A percentile compares a stretch with the other conserved stretches of the same genome.
phyloP scores from a whole-genome alignment of 1,140 invertebrate genomes.

The Hycleus cichorii region DNA sequence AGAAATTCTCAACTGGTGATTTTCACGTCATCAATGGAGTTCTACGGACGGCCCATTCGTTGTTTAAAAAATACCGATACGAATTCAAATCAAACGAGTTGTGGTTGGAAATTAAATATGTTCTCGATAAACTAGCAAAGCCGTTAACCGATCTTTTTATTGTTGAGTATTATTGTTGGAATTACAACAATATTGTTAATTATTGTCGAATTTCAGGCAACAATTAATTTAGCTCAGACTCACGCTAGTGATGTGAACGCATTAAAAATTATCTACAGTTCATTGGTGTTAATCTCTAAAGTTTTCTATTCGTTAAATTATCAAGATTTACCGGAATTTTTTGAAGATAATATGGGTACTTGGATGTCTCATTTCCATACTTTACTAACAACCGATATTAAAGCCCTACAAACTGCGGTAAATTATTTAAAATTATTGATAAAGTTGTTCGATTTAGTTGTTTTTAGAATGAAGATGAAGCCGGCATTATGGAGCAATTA shows the following conservation, averaged over 20 bases:
- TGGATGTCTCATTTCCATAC: conserved; percentile 92
- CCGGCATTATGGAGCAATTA: conserved; percentile 83
- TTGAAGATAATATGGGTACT: conserved; percentile 91
- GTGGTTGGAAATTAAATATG: conserved; percentile 96
- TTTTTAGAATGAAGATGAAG: conserved; percentile 72
- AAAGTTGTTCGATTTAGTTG: not conserved
- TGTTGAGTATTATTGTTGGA: conserved; percentile 48
- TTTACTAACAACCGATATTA: conserved; percentile 71
- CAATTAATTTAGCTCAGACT: conserved; percentile 71
- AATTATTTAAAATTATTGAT: conserved; percentile 27
- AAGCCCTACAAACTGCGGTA: conserved; percentile 59
- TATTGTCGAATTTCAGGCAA: conserved; percentile 53
- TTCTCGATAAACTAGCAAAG: conserved; percentile 86
- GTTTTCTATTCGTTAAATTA: conserved; percentile 95
- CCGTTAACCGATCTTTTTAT: conserved; percentile 85
- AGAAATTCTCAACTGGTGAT: conserved; percentile 81
- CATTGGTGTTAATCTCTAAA: conserved; percentile 84
- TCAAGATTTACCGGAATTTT: conserved; percentile 96
- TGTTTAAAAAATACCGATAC: conserved; percentile 92
- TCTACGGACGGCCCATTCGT: conserved; percentile 87
- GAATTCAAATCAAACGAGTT: conserved; percentile 92
- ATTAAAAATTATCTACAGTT: conserved; percentile 83
- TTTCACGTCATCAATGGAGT: conserved; percentile 95
- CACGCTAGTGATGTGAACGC: conserved; percentile 74
- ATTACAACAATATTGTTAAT: not conserved